phyloP scores from a whole-genome alignment of 2,113 vertebrate species.

The Neopipo cinnamomea region DNA sequence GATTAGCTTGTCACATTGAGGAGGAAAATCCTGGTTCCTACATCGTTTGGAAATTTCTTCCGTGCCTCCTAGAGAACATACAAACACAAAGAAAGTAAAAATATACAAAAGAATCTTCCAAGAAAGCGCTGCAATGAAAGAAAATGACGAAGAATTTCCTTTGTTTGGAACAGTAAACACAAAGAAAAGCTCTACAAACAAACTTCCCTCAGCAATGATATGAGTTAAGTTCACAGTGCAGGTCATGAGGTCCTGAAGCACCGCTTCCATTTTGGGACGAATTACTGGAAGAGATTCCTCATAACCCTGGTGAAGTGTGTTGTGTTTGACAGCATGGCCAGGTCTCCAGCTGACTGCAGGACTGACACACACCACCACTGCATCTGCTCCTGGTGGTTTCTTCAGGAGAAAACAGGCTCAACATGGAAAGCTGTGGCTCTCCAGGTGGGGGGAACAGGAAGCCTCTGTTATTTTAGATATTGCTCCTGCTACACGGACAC shows the following conservation, averaged over 20 bases:
- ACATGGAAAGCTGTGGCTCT: not conserved
- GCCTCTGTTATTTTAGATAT: not conserved
- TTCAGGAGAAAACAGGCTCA: not conserved
- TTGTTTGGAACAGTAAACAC: conserved; percentile 38
- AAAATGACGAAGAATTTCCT: conserved; percentile 30
- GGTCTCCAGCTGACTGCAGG: not conserved
- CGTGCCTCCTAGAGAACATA: not conserved
- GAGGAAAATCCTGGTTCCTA: not conserved
- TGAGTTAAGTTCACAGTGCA: not conserved
- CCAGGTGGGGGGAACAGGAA: not conserved
- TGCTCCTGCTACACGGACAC: not conserved
- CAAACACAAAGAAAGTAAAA: conserved; percentile 46
- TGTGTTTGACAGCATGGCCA: not conserved
- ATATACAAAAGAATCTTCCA: conserved; percentile 38
- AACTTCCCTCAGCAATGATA: not conserved
- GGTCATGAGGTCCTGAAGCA: not conserved
- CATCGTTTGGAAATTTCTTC: conserved; percentile 12
- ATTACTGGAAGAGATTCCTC: not conserved
- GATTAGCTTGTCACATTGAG: not conserved
- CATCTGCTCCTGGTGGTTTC: not conserved
- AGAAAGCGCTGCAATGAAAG: conserved; percentile 8
- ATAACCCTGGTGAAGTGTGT: not conserved
- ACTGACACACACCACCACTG: not conserved
- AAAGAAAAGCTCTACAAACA: conserved; percentile 38
- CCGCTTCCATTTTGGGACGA: not conserved